Base-by-base conservation (phyloP, 2,797 vertebrate species). In the Enteromius mattozi region DNA sequence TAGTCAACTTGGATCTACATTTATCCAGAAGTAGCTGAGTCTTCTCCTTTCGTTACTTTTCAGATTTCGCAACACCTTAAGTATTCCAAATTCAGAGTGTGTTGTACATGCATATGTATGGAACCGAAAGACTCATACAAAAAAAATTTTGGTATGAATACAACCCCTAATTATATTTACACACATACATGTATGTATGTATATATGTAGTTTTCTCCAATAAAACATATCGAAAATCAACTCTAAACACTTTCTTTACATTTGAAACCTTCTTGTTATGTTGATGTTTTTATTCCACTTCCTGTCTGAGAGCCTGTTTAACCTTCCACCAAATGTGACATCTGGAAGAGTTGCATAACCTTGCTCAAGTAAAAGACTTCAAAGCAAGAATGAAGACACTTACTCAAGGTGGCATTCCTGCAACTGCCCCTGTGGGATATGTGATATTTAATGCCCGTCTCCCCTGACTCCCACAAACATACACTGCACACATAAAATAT, bases 291-390 rank as follows among this genome's bases (percentile, higher is more conserved):
- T 35, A 74, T 69, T 54, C 35, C 33, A 56, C 49, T 65, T 86
- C 54, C 76, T 74, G 16, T 75, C 45, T 42, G 59, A 78, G 37
- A 86, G 45, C 14, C 1, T 83, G 83, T 82, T 82, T 66, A 76
- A 85, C 82, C 77, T 88, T 74, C 68, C 61, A 88, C 86, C 87
- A 78, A 65, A 49, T 47, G 47, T 89, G 86, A 88, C 88, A 91
- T 91, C 90, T 90, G 83, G 87, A 85, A 80, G 65, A 88, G 77
- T 90, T 78, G 80, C 83, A 83, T 27, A 80, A 81, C 49, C 80
- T 63, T 80, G 14, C 79, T 79, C 19, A 59, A 78, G 78, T 78
- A 74, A 83, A 79, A 77, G 63, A 85, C 79, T 89, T 87, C 82
- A 80, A 85, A 88, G 86, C 47, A 84, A 54, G 33, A 45, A 45